Evolutionary conservation across 2,888 invertebrate species (phyloP), one percentile per base, ranked within the genome.

Genomic region (Coleophora flavipennella): DNA sequence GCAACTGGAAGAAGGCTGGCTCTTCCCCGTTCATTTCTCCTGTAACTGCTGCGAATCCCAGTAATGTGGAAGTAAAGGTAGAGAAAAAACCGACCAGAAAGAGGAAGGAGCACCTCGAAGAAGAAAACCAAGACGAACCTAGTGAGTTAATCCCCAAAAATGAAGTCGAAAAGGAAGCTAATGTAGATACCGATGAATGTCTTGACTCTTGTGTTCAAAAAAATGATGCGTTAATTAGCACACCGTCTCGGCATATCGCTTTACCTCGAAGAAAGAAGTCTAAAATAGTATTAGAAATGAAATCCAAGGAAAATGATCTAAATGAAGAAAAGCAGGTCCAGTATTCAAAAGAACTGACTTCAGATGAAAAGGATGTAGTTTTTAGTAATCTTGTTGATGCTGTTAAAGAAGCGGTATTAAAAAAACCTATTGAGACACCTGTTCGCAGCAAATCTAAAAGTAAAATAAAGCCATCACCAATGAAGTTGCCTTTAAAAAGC

Each of bases 21-120:
- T 48, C 63, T 27, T 78, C 79, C 7, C 81, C 81, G 1, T 81
- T 83, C 48, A 55, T 77, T 37, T 80, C 83, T n/a, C 83, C 83
- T 25, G 37, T 45, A 10, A 27, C 40, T 36, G 38, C 38, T 10
- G 29, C 7, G 31, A 34, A 78, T 25, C 40, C 62, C 2, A 50
- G 51, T 13, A 55, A 29, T 44, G 38, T 38, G 2, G 62, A 61
- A 37, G 34, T 41, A 2, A 59, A 48, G 39, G 43, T 52, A 36
- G 59, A 59, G 1, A 61, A 55, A 38, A 49, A 41, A 38, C 54
- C 55, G 13, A 46, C 53, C 13, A 67, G 59, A 32, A 77, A 78
- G 45, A 58, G 76, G 33, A 74, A 68, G 44, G 53, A 58, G 27
- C 45, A 42, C 31, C 35, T 41, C 27, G 46, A 46, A 7, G 59